Conservation (phyloP, 1,140 invertebrate genomes). For the Papilio dardanus region DNA sequence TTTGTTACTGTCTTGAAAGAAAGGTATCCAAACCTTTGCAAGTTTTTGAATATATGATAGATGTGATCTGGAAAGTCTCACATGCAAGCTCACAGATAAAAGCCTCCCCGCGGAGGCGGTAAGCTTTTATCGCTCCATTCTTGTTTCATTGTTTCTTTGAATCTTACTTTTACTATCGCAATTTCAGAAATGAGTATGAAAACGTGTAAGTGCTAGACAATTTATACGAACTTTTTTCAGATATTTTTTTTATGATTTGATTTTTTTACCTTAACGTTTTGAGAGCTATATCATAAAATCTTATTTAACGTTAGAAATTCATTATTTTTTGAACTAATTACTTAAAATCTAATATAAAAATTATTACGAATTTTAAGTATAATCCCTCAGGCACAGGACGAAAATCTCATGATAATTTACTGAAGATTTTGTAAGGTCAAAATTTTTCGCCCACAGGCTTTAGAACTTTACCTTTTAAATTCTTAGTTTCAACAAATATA, state of each 20-base stretch:
- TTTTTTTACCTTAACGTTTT: too few species aligned
- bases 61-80: neutral
- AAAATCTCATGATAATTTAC: too few species aligned
- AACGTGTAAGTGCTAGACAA: neutral
- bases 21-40: neutral
- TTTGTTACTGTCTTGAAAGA: neutral
- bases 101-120: neutral
- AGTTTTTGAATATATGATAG: neutral
- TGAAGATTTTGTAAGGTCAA: too few species aligned
- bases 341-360: too few species aligned
- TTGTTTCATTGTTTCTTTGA: conserved; percentile 24
- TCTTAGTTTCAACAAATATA: neutral
- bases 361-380: too few species aligned
- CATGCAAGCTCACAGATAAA: neutral
- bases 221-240: neutral
- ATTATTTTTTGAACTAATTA: too few species aligned
- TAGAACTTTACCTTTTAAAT: neutral
- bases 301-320: too few species aligned
- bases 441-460: too few species aligned
- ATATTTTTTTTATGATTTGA: too few species aligned
- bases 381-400: too few species aligned
- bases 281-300: too few species aligned
- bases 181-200: neutral
- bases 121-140: conserved; percentile 23
- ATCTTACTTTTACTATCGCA: neutral